These are phyloP conservation scores for Bungarus multicinctus DNA, from an alignment of 2,113 vertebrate species.

Conservation along the genomic window DNA sequence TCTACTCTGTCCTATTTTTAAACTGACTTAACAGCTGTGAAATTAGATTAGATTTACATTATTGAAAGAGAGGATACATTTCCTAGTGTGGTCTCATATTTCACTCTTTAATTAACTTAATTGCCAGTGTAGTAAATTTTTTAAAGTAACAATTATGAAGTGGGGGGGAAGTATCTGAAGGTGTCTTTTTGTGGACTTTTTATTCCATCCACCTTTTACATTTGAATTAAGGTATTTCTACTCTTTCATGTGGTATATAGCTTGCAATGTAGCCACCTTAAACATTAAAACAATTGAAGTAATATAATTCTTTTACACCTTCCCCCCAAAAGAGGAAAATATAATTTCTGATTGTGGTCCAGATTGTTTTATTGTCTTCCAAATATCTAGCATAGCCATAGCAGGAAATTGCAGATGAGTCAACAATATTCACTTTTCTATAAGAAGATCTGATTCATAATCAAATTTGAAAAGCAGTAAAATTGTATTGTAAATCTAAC, in stretches of 20 bases:
- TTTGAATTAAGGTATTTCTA: background rate
- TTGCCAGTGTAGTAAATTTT: background rate
- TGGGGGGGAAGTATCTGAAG: background rate
- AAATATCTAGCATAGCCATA: constrained; percentile 17
- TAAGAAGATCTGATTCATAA: constrained; percentile 14
- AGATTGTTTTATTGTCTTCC: constrained; percentile 21
- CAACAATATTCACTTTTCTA: constrained; percentile 18
- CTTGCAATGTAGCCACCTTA: background rate
- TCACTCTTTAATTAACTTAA: background rate
- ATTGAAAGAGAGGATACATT: background rate
- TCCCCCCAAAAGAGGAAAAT: background rate
- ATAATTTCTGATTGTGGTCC: constrained; percentile 15
- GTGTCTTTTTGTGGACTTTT: background rate
- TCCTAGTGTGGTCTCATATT: background rate
- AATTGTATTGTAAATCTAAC: constrained; percentile 4
- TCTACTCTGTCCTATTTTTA: background rate
- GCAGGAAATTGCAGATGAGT: constrained; percentile 23
- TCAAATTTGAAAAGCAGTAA: constrained; percentile 22
- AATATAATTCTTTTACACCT: background rate
- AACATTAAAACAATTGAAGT: background rate
- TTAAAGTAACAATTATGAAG: background rate
- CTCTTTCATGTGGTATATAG: background rate
- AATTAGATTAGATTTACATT: background rate
- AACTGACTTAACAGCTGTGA: background rate
- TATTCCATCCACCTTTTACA: background rate